Evolutionary conservation across 2,888 invertebrate genomes (phyloP).

Genomic region (Microctonus brassicae): DNA sequence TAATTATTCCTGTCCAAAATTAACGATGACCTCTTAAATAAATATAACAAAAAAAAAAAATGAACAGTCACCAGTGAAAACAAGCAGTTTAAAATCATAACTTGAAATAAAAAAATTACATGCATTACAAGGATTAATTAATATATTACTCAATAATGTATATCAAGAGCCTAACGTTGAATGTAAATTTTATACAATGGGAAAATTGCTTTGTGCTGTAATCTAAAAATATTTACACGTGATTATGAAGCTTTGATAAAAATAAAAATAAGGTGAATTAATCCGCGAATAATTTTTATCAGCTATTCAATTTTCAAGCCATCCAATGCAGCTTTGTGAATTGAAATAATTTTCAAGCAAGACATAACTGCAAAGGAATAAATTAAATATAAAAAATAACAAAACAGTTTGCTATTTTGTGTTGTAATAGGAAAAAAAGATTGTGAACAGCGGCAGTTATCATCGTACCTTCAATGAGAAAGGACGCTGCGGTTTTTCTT

Average conservation of each 20-base stretch:
- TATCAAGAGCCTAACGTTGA: background rate
- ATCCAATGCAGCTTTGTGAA: constrained; percentile 12
- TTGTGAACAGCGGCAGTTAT: constrained; percentile 19
- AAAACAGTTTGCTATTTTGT: constrained; percentile 9
- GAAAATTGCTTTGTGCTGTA: background rate
- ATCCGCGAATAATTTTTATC: background rate
- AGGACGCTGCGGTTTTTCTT: constrained; percentile 73
- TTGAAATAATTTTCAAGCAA: background rate
- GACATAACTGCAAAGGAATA: background rate
- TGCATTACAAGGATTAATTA: background rate
- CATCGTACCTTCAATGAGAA: constrained; percentile 74
- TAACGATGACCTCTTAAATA: background rate
- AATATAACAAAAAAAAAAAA: background rate
- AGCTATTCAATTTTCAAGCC: constrained; percentile 6
- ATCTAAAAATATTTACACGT: background rate
- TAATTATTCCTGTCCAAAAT: background rate
- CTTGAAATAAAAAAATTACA: background rate
- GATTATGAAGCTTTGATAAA: background rate
- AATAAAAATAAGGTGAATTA: background rate
- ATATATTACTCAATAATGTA: background rate
- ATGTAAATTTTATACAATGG: background rate
- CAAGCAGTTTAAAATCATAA: background rate
- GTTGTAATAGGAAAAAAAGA: background rate
- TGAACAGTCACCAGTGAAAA: background rate
- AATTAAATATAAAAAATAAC: background rate